These are phyloP conservation scores for Cyclophora albipunctata DNA, from an alignment of 2,888 invertebrate genomes.

Conservation along the genomic window DNA sequence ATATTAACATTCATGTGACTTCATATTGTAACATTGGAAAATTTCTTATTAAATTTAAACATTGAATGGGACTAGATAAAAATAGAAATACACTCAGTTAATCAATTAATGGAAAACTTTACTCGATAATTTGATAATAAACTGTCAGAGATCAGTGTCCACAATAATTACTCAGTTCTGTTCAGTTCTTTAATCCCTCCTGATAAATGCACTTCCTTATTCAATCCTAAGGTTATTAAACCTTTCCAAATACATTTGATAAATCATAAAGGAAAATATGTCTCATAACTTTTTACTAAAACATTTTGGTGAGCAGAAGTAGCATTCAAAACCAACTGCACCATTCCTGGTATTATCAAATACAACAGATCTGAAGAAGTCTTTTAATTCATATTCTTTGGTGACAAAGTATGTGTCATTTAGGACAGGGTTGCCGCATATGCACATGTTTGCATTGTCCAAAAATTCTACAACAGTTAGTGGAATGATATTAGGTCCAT, in stretches of 20 bases:
- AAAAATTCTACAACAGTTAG: slow-evolving; percentile 75
- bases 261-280: too few relatives aligned
- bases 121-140: too few relatives aligned
- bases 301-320: slow-evolving; percentile 77
- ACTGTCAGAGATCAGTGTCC: too few relatives aligned
- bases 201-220: neutral
- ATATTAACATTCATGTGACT: too few relatives aligned
- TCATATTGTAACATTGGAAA: too few relatives aligned
- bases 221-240: neutral
- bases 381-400: slow-evolving; percentile 49
- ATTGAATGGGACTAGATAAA: too few relatives aligned
- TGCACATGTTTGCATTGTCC: slow-evolving; percentile 77
- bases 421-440: slow-evolving; percentile 73
- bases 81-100: too few relatives aligned
- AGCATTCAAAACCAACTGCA: slow-evolving; percentile 73
- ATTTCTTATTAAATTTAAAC: too few relatives aligned
- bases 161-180: too few relatives aligned
- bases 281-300: slow-evolving; percentile 20
- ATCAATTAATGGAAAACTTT: too few relatives aligned
- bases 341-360: slow-evolving; percentile 46
- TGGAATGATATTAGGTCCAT: slow-evolving; percentile 76
- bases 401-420: slow-evolving; percentile 38
- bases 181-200: too few relatives aligned
- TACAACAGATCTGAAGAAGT: slow-evolving; percentile 52
- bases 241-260: too few relatives aligned